Evolutionary conservation across 2,888 invertebrate genomes (phyloP).

Genomic region (Formica aserva): DNA sequence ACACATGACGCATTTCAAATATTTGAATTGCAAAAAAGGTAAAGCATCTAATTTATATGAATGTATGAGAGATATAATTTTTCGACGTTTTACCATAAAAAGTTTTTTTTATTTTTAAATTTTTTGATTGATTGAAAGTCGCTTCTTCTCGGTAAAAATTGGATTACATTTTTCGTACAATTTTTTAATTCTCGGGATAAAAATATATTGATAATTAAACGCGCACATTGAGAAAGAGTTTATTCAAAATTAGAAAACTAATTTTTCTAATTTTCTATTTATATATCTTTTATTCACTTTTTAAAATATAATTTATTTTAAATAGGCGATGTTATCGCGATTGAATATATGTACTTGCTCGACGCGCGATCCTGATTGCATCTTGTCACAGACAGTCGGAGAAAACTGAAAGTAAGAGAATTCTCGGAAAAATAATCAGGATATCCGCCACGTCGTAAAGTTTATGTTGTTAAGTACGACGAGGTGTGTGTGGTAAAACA

Average conservation of each 20-base stretch:
- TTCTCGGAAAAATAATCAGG: constrained; percentile 28
- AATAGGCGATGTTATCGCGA: not conserved
- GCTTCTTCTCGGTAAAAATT: not conserved
- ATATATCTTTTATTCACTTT: not conserved
- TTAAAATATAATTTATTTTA: constrained; percentile 10
- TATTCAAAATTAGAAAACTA: not conserved
- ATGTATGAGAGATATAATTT: not conserved
- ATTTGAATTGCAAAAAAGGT: not conserved
- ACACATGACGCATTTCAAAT: not conserved
- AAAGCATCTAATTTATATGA: not conserved
- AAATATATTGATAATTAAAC: not conserved
- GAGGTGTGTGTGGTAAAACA: not conserved
- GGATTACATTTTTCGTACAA: no score
- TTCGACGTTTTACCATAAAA: not conserved
- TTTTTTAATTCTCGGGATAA: not conserved
- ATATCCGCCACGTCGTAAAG: constrained; percentile 37
- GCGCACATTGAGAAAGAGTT: not conserved
- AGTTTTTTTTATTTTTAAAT: not conserved
- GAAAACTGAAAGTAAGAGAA: constrained; percentile 51
- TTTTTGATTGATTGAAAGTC: not conserved
- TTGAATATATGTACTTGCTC: not conserved
- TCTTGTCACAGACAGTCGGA: not conserved
- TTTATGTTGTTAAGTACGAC: constrained; percentile 23
- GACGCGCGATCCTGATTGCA: not conserved
- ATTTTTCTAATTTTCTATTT: not conserved